Conservation (phyloP, 2,113 vertebrate genomes). For the Diadophis punctatus region DNA sequence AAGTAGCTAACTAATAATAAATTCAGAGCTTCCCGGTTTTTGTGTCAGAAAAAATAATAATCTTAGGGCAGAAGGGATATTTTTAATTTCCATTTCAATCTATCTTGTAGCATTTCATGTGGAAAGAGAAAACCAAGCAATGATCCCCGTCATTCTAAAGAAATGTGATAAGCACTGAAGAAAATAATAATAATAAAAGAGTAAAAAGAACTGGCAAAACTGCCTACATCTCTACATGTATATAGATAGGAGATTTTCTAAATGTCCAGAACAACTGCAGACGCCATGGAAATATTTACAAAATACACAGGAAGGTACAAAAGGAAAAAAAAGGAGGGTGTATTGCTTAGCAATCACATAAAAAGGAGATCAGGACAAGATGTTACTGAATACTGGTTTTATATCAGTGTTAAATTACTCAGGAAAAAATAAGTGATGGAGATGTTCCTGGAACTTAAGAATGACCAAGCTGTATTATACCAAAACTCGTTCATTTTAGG, state of each 20-base stretch:
- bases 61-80: slow-evolving; percentile 28
- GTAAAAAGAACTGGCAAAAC: background rate
- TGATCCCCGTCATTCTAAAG: background rate
- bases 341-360: rapidly evolving
- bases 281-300: slow-evolving; percentile 10
- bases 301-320: background rate
- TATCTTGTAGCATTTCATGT: background rate
- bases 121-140: background rate
- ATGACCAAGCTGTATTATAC: background rate
- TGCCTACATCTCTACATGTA: background rate
- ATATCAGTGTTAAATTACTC: background rate
- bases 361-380: background rate
- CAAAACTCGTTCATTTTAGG: background rate
- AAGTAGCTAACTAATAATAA: slow-evolving; percentile 48
- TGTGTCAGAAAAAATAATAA: background rate
- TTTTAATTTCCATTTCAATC: background rate
- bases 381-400: background rate
- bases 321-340: background rate
- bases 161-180: background rate
- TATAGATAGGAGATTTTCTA: slow-evolving; percentile 1
- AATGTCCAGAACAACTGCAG: slow-evolving; percentile 25
- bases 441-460: background rate
- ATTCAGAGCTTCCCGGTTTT: background rate
- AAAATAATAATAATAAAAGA: background rate
- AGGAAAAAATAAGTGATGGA: background rate